Evolutionary conservation across 2,113 vertebrate species (phyloP).

Genomic region (Urocitellus parryii): DNA sequence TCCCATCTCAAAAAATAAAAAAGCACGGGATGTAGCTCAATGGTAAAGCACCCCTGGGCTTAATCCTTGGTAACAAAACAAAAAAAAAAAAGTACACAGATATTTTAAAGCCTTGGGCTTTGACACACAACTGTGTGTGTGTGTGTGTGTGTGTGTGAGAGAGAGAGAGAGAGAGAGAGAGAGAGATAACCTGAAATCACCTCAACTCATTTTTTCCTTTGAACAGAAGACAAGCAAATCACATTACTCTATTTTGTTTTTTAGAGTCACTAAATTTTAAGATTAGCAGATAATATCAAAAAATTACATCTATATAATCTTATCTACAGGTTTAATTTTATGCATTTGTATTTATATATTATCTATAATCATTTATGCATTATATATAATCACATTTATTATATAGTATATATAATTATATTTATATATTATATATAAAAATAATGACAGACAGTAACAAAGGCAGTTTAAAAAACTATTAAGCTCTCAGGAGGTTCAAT

Average conservation of each 20-base stretch:
- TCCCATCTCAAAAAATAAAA: too few relatives aligned
- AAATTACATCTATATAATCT: background rate
- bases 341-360: background rate
- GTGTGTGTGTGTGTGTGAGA: too few relatives aligned
- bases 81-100: background rate
- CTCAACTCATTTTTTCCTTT: slow-evolving; percentile 45
- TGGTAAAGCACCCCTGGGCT: too few relatives aligned
- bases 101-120: background rate
- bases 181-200: background rate
- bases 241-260: slow-evolving; percentile 1
- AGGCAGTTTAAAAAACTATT: slow-evolving; percentile 26
- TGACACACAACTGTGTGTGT: background rate
- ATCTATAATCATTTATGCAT: background rate
- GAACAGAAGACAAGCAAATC: background rate
- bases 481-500: slow-evolving; percentile 27
- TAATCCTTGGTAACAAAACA: too few relatives aligned
- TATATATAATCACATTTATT: background rate
- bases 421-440: background rate
- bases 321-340: too few relatives aligned
- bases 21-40: too few relatives aligned
- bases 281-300: background rate
- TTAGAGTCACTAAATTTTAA: background rate
- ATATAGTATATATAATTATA: background rate
- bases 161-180: too few relatives aligned
- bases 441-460: background rate